These are phyloP conservation scores for Corynorhinus townsendii DNA, from an alignment of 2,113 vertebrate species.

Conservation along the genomic window DNA sequence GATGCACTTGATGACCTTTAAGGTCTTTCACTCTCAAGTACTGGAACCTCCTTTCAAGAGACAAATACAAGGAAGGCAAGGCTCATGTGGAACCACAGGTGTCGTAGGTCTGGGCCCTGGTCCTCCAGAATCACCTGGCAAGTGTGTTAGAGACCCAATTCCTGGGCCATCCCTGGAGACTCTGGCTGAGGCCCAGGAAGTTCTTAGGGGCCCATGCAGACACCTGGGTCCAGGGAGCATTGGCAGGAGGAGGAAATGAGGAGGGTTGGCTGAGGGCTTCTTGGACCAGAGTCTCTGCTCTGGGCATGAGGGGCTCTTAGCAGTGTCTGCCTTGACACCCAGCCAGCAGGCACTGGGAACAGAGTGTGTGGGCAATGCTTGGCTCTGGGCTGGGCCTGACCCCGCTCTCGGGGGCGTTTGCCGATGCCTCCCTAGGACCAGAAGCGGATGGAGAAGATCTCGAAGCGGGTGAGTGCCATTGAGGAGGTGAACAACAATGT, in stretches of 20 bases:
- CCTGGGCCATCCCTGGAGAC: background rate
- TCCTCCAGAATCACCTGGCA: background rate
- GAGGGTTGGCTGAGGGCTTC: background rate
- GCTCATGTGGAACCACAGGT: background rate
- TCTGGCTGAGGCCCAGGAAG: background rate
- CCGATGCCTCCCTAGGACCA: constrained; percentile 84
- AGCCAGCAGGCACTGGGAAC: fast-evolving
- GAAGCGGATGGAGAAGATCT: constrained; percentile 97
- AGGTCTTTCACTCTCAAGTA: background rate
- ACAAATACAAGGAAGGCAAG: background rate
- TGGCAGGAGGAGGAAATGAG: background rate
- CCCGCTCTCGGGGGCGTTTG: background rate
- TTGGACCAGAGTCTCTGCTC: background rate
- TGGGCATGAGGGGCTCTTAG: no score
- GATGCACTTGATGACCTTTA: background rate
- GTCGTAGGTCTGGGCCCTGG: background rate
- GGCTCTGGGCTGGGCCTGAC: background rate
- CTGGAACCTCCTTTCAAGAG: background rate
- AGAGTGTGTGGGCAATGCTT: background rate
- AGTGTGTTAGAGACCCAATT: background rate
- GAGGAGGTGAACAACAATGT: constrained; percentile 97
- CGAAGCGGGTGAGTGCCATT: constrained; percentile 94
- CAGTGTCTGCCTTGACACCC: background rate
- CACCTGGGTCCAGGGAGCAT: fast-evolving
- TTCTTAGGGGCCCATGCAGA: background rate